Evolutionary conservation across 2,113 vertebrate genomes (phyloP).

Genomic region (Cynoglossus semilaevis): DNA sequence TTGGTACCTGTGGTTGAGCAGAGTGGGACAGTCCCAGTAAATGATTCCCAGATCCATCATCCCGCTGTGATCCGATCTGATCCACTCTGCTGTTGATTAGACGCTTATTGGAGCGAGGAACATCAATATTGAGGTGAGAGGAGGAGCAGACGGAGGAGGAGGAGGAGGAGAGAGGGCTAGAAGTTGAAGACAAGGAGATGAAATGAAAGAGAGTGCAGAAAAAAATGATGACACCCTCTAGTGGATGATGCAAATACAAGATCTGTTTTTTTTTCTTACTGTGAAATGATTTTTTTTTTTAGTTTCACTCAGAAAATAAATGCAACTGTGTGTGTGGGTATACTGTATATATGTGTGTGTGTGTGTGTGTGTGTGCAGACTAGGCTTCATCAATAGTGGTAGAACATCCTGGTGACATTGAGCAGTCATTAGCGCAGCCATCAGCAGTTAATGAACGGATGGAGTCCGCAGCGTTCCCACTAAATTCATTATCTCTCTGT

Average conservation of each 20-base stretch:
- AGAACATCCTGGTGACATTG: constrained; percentile 78
- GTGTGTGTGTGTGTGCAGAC: not conserved
- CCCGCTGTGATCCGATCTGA: constrained; percentile 70
- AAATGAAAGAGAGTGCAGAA: constrained; percentile 19
- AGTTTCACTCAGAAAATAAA: too few relatives aligned
- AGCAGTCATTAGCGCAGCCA: constrained; percentile 79
- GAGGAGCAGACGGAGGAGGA: constrained; percentile 3
- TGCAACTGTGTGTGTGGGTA: not conserved
- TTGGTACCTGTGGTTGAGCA: constrained; percentile 54
- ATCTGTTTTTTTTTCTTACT: too few relatives aligned
- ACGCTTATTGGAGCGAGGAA: constrained; percentile 71
- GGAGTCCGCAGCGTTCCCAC: constrained; percentile 79
- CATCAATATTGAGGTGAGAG: constrained; percentile 66
- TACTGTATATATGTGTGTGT: constrained; percentile 12
- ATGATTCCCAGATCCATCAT: constrained; percentile 77
- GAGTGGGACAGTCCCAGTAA: constrained; percentile 68
- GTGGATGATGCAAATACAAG: too few relatives aligned
- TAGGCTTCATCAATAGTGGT: constrained; percentile 66
- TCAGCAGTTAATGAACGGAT: constrained; percentile 85
- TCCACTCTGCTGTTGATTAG: constrained; percentile 74
- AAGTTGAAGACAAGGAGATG: not conserved
- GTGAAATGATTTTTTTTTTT: too few relatives aligned
- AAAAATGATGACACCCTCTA: constrained; percentile 13
- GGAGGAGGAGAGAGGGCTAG: constrained; percentile 6
- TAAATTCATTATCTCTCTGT: constrained; percentile 82